phyloP scores from a whole-genome alignment of 1,140 invertebrate species.

The Leptopilina boulardi region DNA sequence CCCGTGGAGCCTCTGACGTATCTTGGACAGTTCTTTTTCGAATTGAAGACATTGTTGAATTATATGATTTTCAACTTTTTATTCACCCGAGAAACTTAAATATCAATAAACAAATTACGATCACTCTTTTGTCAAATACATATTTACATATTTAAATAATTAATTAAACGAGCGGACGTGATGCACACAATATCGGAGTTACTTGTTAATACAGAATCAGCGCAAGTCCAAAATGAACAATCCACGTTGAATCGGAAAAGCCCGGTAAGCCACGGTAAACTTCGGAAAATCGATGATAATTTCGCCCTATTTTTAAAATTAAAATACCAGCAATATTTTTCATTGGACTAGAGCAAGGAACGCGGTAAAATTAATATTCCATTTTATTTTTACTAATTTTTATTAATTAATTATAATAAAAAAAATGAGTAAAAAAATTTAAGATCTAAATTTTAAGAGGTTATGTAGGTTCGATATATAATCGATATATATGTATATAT shows the following conservation, averaged over 20 bases:
- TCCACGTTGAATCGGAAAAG: conserved; percentile 4
- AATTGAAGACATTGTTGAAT: conserved; percentile 13
- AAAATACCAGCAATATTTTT: background rate
- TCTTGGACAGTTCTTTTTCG: conserved; percentile 13
- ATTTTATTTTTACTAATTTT: no score
- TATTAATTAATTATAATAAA: no score
- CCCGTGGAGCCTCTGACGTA: conserved; percentile 5
- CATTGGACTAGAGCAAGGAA: background rate
- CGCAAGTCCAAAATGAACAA: conserved; percentile 18
- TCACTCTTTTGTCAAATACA: background rate
- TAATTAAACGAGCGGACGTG: conserved; percentile 27
- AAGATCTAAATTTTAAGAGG: no score
- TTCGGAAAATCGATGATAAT: conserved; percentile 29
- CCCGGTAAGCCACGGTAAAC: conserved; percentile 16
- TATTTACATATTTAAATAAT: conserved; percentile 32
- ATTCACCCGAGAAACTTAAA: background rate
- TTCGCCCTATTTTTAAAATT: background rate
- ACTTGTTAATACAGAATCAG: conserved; percentile 22
- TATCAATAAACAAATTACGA: background rate
- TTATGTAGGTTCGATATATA: no score
- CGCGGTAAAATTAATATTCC: no score
- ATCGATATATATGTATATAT: no score
- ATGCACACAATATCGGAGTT: conserved; percentile 25
- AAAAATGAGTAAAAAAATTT: no score
- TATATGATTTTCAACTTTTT: background rate